Evolutionary conservation across 2,888 invertebrate genomes (phyloP), one percentile per base, ranked within the genome.

Genomic region (Gisinianus flammeolus): DNA sequence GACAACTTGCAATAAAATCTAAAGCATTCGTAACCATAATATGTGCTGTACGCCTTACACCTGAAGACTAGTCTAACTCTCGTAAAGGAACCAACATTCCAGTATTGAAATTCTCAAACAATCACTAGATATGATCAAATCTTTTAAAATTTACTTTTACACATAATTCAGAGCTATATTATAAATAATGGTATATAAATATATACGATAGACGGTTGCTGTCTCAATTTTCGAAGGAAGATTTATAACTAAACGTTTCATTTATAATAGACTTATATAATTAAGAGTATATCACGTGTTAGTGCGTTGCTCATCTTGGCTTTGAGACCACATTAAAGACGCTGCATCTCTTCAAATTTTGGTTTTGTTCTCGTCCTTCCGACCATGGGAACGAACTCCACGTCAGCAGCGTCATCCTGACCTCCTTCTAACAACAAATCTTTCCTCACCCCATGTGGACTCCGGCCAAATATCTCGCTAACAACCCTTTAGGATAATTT

Each of bases 401-500:
- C 72, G 31, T 83, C 83, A 31, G 75, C 74, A 33, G 83, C 84
- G n/a, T 24, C 44, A 56, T 83, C 82, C 31, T 79, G 69, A 30
- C 81, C 74, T 64, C 80, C 79, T 44, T 62, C 62, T 22, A 77
- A 56, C 30, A 85, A 78, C 3, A 83, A 79, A 54, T 81, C 79
- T 64, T 82, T 80, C 54, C 79, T 80, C 28, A 74, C 78, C 52
- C 75, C 80, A 26, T 79, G 80, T 22, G 82, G 82, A 78, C 82
- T 82, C 75, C 82, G 81, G n/a, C 83, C 83, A 52, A 85, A 81
- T 74, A 85, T 77, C 70, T 84, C 83, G 80, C 77, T 82, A 54
- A 83, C 79, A 79, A 83, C 79, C 82, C 84, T 84, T 82, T 71
- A 78, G 58, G 58, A 79, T 35, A 80, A 76, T 74, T 28, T 26